A percentile compares a stretch with the other conserved stretches of the same genome.
These are phyloP conservation scores for Scolopax bukidnonensis DNA, from an alignment of 2,797 vertebrate genomes.

Conservation along the genomic window DNA sequence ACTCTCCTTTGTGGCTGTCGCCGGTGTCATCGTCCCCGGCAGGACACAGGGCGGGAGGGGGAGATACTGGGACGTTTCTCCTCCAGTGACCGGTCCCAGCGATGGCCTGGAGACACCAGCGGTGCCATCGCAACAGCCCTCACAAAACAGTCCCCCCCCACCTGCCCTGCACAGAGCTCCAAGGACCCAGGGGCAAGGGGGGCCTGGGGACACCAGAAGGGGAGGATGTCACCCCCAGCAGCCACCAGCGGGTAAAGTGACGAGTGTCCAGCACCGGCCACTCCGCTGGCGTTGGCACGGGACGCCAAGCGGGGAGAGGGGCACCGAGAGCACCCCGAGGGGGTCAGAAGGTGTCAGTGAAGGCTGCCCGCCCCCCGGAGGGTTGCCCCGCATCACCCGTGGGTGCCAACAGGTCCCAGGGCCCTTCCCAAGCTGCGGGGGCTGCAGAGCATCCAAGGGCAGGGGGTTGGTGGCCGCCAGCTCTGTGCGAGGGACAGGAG, in stretches of 20 bases:
- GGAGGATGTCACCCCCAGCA: not conserved
- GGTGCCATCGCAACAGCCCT: not conserved
- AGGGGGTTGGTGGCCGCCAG: not conserved
- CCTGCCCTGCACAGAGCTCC: accelerated
- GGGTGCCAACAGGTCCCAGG: not conserved
- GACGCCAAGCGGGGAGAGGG: not conserved
- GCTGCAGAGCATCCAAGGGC: not conserved
- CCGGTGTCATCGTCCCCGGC: accelerated
- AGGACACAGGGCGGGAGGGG: accelerated
- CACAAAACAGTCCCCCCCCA: accelerated
- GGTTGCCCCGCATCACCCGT: not conserved
- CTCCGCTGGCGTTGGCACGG: accelerated
- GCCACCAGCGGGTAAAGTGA: too few species aligned
- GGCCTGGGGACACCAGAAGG: not conserved
- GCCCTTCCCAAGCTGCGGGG: not conserved
- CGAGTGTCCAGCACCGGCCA: accelerated
- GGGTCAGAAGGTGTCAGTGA: not conserved
- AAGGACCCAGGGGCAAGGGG: not conserved
- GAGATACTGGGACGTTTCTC: not conserved
- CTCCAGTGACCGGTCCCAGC: not conserved
- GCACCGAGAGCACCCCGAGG: not conserved
- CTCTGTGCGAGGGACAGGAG: not conserved
- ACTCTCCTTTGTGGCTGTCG: not conserved
- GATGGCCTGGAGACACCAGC: accelerated
- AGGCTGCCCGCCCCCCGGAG: not conserved